Conservation (phyloP, 2,888 invertebrate species). For the Urechis unicinctus region DNA sequence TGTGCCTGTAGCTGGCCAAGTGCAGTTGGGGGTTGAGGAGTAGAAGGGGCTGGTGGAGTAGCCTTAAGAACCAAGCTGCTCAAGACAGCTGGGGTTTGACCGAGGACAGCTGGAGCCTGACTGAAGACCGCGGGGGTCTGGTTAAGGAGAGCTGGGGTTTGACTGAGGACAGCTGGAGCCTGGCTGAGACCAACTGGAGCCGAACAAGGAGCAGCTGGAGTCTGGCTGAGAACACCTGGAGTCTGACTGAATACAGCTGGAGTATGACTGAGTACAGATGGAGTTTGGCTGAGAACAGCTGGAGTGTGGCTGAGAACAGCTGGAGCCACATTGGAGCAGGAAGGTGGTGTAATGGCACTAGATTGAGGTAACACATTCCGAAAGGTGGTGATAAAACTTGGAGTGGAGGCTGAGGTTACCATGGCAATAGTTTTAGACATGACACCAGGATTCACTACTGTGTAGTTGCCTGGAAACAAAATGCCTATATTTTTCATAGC, state of each 20-base stretch:
- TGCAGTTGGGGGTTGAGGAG: conserved; percentile 4
- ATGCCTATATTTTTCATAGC: not conserved
- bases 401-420: no score
- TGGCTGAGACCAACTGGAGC: not conserved
- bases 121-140: not conserved
- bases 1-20: conserved; percentile 9
- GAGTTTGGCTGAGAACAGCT: not conserved
- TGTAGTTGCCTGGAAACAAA: not conserved
- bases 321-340: not conserved
- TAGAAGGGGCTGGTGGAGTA: not conserved
- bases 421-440: no score
- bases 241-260: not conserved
- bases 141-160: not conserved
- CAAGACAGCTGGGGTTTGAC: not conserved
- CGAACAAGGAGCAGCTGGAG: not conserved
- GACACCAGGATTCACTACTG: no score
- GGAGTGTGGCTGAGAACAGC: not conserved
- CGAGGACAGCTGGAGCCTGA: not conserved
- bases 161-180: not conserved
- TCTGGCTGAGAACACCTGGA: not conserved
- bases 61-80: conserved; percentile 13
- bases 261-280: not conserved
- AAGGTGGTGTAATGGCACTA: no score
- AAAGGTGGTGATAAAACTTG: no score
- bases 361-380: no score